Percentiles rank a stretch among this genome's conserved stretches.
phyloP scores from a whole-genome alignment of 2,888 invertebrate genomes.

The Clistopyga incitator region DNA sequence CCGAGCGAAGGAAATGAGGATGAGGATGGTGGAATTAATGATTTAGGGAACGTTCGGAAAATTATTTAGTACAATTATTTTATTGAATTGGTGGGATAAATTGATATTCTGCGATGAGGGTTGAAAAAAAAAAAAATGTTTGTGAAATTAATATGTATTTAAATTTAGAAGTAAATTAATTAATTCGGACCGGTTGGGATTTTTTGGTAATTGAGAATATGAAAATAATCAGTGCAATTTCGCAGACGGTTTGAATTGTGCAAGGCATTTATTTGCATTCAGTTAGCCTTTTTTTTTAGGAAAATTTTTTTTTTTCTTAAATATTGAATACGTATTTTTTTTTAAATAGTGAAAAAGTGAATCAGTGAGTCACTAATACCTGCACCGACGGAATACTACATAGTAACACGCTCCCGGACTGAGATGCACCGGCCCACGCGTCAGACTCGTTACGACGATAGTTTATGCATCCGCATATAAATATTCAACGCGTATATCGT shows the following conservation, averaged over 20 bases:
- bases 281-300: background rate
- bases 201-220: background rate
- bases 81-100: too few relatives aligned
- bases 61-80: background rate
- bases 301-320: conserved; percentile 15
- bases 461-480: conserved; percentile 67
- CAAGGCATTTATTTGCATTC: too few relatives aligned
- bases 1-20: background rate
- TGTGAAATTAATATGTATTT: too few relatives aligned
- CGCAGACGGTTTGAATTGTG: too few relatives aligned
- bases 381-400: conserved; percentile 13
- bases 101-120: too few relatives aligned
- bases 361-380: conserved; percentile 52
- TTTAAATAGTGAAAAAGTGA: conserved; percentile 54
- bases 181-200: too few relatives aligned
- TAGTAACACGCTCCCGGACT: conserved; percentile 6
- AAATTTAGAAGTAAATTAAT: too few relatives aligned
- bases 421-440: conserved; percentile 62
- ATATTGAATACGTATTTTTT: conserved; percentile 7
- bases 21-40: background rate
- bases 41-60: background rate
- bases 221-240: too few relatives aligned
- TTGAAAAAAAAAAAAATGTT: too few relatives aligned
- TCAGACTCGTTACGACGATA: conserved; percentile 60
- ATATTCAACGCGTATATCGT: conserved; percentile 42